Evolutionary conservation across 2,113 vertebrate genomes (phyloP).

Genomic region (Poicephalus meyeri): DNA sequence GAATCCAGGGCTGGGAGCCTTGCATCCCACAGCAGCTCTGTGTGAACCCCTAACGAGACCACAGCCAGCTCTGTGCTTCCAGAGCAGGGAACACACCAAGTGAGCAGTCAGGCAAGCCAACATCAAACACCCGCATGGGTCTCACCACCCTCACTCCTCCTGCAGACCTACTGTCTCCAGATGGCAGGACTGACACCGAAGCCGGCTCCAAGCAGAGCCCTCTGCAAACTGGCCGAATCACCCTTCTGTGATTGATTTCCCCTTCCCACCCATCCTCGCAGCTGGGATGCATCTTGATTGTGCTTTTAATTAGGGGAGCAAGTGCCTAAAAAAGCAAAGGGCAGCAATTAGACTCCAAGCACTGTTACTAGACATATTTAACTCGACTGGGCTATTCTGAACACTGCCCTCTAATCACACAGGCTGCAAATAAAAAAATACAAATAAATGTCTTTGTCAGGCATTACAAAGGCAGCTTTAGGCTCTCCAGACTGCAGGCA

Average conservation of each 20-base stretch:
- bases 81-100: accelerated
- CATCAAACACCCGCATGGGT: accelerated
- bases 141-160: background rate
- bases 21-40: background rate
- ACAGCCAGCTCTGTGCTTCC: background rate
- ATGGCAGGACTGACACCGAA: background rate
- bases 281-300: background rate
- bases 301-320: slow-evolving; percentile 43
- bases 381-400: slow-evolving; percentile 6
- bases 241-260: background rate
- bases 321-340: slow-evolving; percentile 32
- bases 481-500: background rate
- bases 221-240: accelerated
- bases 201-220: background rate
- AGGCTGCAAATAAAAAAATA: slow-evolving; percentile 29
- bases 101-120: accelerated
- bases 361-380: background rate
- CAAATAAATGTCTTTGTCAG: slow-evolving; percentile 48
- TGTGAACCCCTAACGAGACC: accelerated
- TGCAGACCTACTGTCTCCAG: background rate
- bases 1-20: background rate
- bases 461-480: slow-evolving; percentile 5
- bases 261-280: background rate
- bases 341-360: background rate
- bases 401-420: slow-evolving; percentile 42